phyloP scores from a whole-genome alignment of 2,797 vertebrate species.

The Apogon hyalosoma region DNA sequence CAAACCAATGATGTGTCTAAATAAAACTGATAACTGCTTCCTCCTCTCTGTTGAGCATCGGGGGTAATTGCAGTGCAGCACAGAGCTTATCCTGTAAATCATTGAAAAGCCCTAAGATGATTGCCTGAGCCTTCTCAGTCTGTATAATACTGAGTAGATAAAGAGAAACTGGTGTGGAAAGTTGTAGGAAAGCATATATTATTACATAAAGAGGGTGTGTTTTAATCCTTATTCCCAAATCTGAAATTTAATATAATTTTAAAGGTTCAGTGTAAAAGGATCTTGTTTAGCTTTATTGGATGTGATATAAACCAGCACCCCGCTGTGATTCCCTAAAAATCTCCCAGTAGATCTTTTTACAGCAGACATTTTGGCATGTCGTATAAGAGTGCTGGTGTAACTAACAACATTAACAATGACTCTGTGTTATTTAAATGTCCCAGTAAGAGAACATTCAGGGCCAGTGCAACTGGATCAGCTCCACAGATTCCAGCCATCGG shows the following conservation, averaged over 20 bases:
- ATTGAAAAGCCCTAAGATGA: conserved; percentile 16
- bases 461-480: too few species aligned
- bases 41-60: conserved; percentile 27
- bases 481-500: too few species aligned
- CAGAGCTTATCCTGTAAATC: conserved; percentile 39
- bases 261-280: background rate
- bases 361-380: too few species aligned
- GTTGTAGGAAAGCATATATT: background rate
- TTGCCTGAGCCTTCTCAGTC: conserved; percentile 1
- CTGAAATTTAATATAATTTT: background rate
- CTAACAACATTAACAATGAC: too few species aligned
- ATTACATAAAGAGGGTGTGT: background rate
- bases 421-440: too few species aligned
- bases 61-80: conserved; percentile 29
- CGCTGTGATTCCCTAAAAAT: background rate
- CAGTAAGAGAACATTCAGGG: too few species aligned
- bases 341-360: too few species aligned
- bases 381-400: too few species aligned
- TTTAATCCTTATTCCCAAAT: background rate
- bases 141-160: conserved; percentile 6
- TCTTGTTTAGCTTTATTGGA: background rate
- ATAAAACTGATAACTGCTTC: conserved; percentile 35
- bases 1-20: conserved; percentile 13
- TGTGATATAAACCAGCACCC: background rate
- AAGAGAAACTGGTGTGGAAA: background rate